Conservation (phyloP, 2,797 vertebrate species). For the Platyrinchus mystaceus region DNA sequence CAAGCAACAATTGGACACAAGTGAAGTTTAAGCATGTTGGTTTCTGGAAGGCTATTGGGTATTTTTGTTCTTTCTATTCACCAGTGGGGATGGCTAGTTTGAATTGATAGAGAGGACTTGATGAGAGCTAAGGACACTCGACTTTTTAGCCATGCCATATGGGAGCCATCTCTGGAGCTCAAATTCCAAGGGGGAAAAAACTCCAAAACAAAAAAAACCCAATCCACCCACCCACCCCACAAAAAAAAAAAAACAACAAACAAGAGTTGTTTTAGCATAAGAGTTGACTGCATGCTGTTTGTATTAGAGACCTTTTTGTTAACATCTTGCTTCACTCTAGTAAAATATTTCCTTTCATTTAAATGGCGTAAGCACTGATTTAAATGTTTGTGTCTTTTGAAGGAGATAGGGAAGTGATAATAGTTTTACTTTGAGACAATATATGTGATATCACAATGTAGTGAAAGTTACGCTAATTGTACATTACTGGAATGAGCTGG, state of each 20-base stretch:
- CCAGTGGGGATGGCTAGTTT: not conserved
- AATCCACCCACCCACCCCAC: too few relatives aligned
- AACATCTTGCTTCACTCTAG: not conserved
- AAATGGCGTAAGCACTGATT: not conserved
- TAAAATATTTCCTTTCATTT: not conserved
- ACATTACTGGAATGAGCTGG: not conserved
- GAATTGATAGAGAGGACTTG: not conserved
- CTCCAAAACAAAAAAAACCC: too few relatives aligned
- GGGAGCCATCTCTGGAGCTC: not conserved
- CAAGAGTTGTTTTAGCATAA: not conserved
- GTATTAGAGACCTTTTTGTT: not conserved
- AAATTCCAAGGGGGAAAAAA: not conserved
- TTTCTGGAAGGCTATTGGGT: not conserved
- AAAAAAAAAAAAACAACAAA: not conserved
- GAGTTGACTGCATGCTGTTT: not conserved
- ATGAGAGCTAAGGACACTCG: not conserved
- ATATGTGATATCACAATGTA: not conserved
- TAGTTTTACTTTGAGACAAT: not conserved
- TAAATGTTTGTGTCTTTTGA: not conserved
- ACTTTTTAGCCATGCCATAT: not conserved
- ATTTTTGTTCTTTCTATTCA: not conserved
- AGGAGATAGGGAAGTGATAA: not conserved
- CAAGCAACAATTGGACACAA: not conserved
- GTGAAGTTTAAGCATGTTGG: not conserved
- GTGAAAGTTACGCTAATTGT: not conserved